phyloP scores from a whole-genome alignment of 2,888 invertebrate genomes.

The Cryptocephalus primarius region DNA sequence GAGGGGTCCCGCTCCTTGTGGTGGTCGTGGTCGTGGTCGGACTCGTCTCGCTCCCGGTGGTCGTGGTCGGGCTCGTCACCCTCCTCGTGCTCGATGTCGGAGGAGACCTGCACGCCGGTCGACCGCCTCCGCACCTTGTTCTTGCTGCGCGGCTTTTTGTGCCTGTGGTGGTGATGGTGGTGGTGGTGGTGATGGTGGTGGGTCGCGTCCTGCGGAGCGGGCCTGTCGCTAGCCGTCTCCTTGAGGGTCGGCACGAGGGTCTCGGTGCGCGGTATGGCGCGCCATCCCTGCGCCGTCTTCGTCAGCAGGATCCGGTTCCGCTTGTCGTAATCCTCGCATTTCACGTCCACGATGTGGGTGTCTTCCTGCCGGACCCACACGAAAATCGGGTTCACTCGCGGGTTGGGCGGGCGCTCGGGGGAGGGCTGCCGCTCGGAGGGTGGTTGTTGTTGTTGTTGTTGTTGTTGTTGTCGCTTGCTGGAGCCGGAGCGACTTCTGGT shows the following conservation, averaged over 20 bases:
- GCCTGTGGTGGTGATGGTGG: slow-evolving; percentile 22
- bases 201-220: slow-evolving; percentile 6
- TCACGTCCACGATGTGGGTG: slow-evolving; percentile 70
- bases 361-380: slow-evolving; percentile 75
- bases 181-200: slow-evolving; percentile 20
- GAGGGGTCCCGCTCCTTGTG: too few relatives aligned
- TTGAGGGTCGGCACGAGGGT: slow-evolving; percentile 40
- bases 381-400: slow-evolving; percentile 72
- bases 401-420: slow-evolving; percentile 39
- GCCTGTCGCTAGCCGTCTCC: slow-evolving; percentile 33
- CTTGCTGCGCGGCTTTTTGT: slow-evolving; percentile 19
- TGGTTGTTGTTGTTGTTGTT: slow-evolving; percentile 7
- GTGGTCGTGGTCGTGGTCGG: slow-evolving; percentile 9
- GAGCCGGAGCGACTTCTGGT: slow-evolving; percentile 12
- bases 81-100: slow-evolving; percentile 21
- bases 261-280: slow-evolving; percentile 70
- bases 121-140: slow-evolving; percentile 29
- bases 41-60: slow-evolving; percentile 14
- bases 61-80: slow-evolving; percentile 15
- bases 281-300: slow-evolving; percentile 73
- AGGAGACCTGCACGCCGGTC: slow-evolving; percentile 33
- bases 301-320: slow-evolving; percentile 73
- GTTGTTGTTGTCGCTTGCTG: slow-evolving; percentile 6
- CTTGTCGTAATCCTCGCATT: slow-evolving; percentile 80
- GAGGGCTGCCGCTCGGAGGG: slow-evolving; percentile 16